Conservation (phyloP, 1,140 invertebrate species). For the Musca domestica region DNA sequence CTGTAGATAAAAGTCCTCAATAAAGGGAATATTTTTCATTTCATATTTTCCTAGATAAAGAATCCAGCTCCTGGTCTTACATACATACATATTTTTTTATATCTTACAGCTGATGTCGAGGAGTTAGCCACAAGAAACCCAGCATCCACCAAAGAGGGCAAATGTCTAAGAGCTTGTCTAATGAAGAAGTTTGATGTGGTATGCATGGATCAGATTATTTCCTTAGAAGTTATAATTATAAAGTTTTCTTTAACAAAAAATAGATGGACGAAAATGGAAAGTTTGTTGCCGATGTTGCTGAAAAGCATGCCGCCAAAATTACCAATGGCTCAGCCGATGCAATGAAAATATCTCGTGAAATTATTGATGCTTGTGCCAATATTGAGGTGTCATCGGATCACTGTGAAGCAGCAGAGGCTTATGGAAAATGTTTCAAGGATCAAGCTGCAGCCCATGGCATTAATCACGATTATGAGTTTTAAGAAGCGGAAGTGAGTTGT, state of each 20-base stretch:
- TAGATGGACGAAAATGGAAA: conserved; percentile 45
- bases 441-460: conserved; percentile 18
- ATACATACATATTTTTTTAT: neutral
- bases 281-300: conserved; percentile 34
- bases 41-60: too few species aligned
- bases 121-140: conserved; percentile 35
- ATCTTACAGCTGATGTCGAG: conserved; percentile 36
- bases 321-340: conserved; percentile 35
- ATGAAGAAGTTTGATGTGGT: conserved; percentile 46
- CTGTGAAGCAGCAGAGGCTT: conserved; percentile 27
- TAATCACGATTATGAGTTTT: too few species aligned
- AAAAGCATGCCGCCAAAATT: conserved; percentile 32
- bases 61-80: too few species aligned
- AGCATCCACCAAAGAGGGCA: conserved; percentile 33
- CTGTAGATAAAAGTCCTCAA: too few species aligned
- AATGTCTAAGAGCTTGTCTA: conserved; percentile 42
- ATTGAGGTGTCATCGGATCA: conserved; percentile 40
- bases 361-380: conserved; percentile 35
- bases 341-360: conserved; percentile 29
- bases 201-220: conserved; percentile 8
- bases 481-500: too few species aligned
- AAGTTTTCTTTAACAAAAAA: neutral
- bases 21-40: too few species aligned
- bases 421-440: conserved; percentile 19
- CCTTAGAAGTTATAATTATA: neutral